These are phyloP conservation scores for Sarcophaga caerulescens DNA, from an alignment of 2,888 invertebrate genomes.

Conservation along the genomic window DNA sequence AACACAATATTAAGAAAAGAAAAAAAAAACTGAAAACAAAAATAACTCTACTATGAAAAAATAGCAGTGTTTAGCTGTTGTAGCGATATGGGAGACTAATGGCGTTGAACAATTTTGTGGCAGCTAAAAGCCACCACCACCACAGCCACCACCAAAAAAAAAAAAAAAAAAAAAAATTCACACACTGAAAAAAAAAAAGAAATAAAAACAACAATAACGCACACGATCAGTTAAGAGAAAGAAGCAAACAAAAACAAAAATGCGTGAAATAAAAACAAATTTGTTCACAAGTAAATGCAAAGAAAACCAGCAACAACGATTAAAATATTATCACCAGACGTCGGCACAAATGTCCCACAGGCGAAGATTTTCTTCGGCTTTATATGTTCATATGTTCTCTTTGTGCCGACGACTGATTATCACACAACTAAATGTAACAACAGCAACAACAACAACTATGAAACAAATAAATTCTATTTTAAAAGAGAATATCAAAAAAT, in stretches of 20 bases:
- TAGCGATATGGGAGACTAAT: slow-evolving; percentile 66
- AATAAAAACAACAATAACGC: not conserved
- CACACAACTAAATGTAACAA: not conserved
- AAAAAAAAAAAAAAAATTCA: slow-evolving; percentile 53
- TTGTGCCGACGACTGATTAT: no score
- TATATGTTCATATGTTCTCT: no score
- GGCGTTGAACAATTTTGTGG: slow-evolving; percentile 59
- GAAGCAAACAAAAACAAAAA: slow-evolving; percentile 22
- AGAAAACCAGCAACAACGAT: not conserved
- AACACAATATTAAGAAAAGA: slow-evolving; percentile 44
- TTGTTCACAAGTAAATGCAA: slow-evolving; percentile 36
- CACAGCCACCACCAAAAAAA: slow-evolving; percentile 27
- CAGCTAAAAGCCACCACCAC: slow-evolving; percentile 51
- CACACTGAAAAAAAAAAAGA: slow-evolving; percentile 17
- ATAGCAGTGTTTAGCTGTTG: slow-evolving; percentile 59
- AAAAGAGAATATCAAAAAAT: not conserved
- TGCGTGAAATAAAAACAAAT: slow-evolving; percentile 37
- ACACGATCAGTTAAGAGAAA: slow-evolving; percentile 4
- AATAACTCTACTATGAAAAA: not conserved
- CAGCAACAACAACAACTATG: not conserved
- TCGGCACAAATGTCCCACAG: no score
- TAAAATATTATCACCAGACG: not conserved
- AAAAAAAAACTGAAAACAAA: slow-evolving; percentile 13
- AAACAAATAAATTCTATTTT: not conserved
- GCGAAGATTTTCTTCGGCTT: no score